These are phyloP conservation scores for Limosa lapponica DNA, from an alignment of 2,797 vertebrate species.

Conservation along the genomic window DNA sequence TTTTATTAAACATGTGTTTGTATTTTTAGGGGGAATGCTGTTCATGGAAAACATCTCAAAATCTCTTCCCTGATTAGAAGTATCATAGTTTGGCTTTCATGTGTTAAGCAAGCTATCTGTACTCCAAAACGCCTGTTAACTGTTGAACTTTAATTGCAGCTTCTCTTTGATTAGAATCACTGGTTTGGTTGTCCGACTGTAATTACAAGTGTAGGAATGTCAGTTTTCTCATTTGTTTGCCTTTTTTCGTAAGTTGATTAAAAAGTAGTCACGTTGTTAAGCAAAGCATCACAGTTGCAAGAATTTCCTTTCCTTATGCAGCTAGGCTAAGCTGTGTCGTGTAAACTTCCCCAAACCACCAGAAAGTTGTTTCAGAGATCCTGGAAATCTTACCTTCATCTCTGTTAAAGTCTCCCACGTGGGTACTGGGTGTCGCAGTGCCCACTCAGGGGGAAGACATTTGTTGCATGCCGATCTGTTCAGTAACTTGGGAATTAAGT, in stretches of 20 bases:
- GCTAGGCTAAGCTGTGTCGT: background rate
- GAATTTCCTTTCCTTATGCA: background rate
- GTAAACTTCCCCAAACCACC: background rate
- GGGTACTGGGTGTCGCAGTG: background rate
- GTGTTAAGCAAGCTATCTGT: background rate
- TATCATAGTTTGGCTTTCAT: background rate
- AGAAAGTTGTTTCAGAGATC: background rate
- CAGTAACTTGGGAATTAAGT: background rate
- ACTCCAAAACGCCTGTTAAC: background rate
- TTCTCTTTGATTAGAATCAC: background rate
- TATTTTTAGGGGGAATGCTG: background rate
- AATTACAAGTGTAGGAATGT: background rate
- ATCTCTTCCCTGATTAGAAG: background rate
- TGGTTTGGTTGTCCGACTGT: background rate
- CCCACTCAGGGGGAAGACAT: background rate
- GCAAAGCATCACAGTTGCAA: background rate
- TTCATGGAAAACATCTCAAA: background rate
- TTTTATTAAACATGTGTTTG: background rate
- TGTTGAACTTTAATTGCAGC: background rate
- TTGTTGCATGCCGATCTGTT: background rate
- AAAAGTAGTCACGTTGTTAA: background rate
- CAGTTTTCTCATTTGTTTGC: background rate
- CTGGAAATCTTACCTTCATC: background rate
- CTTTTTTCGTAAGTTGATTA: background rate
- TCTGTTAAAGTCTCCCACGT: background rate